These are phyloP conservation scores for Actenoides lindsayi DNA, from an alignment of 2,113 vertebrate species.

Conservation along the genomic window DNA sequence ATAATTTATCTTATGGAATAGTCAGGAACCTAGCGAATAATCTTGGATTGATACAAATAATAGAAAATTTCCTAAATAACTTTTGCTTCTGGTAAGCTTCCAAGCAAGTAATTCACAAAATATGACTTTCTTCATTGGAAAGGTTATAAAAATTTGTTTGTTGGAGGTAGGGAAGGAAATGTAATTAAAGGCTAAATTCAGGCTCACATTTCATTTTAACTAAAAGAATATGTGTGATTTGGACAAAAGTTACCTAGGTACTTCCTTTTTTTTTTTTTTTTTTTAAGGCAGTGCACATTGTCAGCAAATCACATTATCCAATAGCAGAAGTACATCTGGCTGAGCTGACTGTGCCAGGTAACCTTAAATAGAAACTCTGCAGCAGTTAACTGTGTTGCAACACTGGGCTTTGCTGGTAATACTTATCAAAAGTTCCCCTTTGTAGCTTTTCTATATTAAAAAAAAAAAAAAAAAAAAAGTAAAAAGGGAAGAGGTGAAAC, in stretches of 20 bases:
- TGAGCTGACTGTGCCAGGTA: conserved; percentile 75
- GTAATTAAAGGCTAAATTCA: conserved; percentile 81
- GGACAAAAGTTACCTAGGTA: conserved; percentile 79
- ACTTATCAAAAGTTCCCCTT: conserved; percentile 80
- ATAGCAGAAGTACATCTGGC: conserved; percentile 77
- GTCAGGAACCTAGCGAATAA: conserved; percentile 18
- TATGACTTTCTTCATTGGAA: conserved; percentile 71
- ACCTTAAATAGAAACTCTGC: conserved; percentile 77
- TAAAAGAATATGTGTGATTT: conserved; percentile 79
- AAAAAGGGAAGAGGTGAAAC: conserved; percentile 85
- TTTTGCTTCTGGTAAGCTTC: conserved; percentile 64
- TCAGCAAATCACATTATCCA: conserved; percentile 79
- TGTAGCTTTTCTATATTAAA: conserved; percentile 72
- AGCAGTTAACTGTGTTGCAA: conserved; percentile 73
- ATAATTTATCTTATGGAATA: conserved; percentile 29
- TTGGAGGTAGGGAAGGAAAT: conserved; percentile 80
- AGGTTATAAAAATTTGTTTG: conserved; percentile 81
- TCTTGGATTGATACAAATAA: conserved; percentile 69
- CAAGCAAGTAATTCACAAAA: conserved; percentile 77
- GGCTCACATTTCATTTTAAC: conserved; percentile 79
- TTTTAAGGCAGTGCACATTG: conserved; percentile 65
- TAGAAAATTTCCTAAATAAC: conserved; percentile 74
- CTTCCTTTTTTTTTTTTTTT: conserved; percentile 62
- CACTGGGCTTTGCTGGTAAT: conserved; percentile 71
- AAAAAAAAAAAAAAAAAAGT: conserved; percentile 68